Evolutionary conservation across 2,113 vertebrate species (phyloP).

Genomic region (Oryzias celebensis): DNA sequence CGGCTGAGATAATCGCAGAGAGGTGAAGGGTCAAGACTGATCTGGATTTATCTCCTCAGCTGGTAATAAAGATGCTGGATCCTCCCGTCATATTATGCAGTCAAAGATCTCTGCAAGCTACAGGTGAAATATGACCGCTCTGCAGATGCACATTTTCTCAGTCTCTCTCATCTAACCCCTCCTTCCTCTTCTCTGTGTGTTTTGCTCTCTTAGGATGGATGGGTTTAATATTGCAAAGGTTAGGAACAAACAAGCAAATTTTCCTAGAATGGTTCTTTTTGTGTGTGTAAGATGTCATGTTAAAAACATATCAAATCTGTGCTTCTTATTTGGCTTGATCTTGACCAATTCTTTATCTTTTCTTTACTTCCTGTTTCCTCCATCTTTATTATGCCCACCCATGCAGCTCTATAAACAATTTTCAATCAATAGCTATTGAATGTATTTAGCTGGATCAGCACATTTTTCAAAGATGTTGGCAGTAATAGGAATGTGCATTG

Average conservation of each 20-base stretch:
- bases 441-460: conserved; percentile 11
- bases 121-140: conserved; percentile 66
- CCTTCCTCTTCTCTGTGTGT: conserved; percentile 9
- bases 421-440: conserved; percentile 4
- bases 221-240: conserved; percentile 67
- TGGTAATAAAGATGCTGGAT: conserved; percentile 65
- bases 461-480: conserved; percentile 7
- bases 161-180: conserved; percentile 13
- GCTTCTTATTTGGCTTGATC: conserved; percentile 9
- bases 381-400: too few species aligned
- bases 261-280: conserved; percentile 35
- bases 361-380: conserved; percentile 9
- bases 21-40: conserved; percentile 38
- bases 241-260: conserved; percentile 41
- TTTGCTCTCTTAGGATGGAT: conserved; percentile 61
- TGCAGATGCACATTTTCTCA: conserved; percentile 25
- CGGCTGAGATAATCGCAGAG: conserved; percentile 9
- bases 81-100: conserved; percentile 62
- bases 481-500: conserved; percentile 6
- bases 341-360: conserved; percentile 1
- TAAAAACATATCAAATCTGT: conserved; percentile 28
- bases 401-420: too few species aligned
- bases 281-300: conserved; percentile 11
- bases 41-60: conserved; percentile 64
- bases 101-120: conserved; percentile 55